These are phyloP conservation scores for Hypselothyrea guttata DNA, from an alignment of 2,888 invertebrate genomes.

Conservation along the genomic window DNA sequence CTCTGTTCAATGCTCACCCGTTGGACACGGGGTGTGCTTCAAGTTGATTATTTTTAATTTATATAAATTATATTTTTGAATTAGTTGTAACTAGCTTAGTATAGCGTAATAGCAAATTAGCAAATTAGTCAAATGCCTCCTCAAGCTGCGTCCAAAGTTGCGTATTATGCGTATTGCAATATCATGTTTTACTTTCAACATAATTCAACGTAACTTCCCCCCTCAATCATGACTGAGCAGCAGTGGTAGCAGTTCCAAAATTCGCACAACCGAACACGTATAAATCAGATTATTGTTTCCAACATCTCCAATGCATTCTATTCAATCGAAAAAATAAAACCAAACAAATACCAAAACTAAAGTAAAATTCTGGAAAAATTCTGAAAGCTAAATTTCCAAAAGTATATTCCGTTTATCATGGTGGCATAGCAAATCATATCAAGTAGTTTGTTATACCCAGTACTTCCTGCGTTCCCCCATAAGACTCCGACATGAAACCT, in stretches of 20 bases:
- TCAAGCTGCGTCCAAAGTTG: conserved; percentile 50
- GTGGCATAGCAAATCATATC: conserved; percentile 50
- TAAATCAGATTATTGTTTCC: conserved; percentile 63
- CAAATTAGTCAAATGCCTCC: conserved; percentile 33
- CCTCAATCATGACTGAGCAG: conserved; percentile 74
- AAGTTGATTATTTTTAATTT: conserved; percentile 34
- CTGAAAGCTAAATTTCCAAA: conserved; percentile 22
- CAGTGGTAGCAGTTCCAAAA: conserved; percentile 77
- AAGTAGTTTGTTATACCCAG: conserved; percentile 70
- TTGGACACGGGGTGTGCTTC: conserved; percentile 44
- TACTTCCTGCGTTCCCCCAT: conserved; percentile 37
- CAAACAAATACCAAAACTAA: conserved; percentile 38
- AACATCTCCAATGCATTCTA: conserved; percentile 74
- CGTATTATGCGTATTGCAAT: conserved; percentile 60
- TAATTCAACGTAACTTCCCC: conserved; percentile 8
- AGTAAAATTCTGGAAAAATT: conserved; percentile 7
- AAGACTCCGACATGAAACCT: conserved; percentile 21
- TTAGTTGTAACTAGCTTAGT: conserved; percentile 25
- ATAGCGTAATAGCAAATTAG: conserved; percentile 31
- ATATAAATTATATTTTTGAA: conserved; percentile 13
- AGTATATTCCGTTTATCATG: conserved; percentile 38
- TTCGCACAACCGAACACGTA: conserved; percentile 53
- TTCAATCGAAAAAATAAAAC: conserved; percentile 58
- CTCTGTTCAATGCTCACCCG: conserved; percentile 19
- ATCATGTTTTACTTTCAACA: conserved; percentile 68